A percentile compares a stretch with the other conserved stretches of the same genome.
Conservation (phyloP, 2,797 vertebrate species). For the Yasuhikotakia modesta region DNA sequence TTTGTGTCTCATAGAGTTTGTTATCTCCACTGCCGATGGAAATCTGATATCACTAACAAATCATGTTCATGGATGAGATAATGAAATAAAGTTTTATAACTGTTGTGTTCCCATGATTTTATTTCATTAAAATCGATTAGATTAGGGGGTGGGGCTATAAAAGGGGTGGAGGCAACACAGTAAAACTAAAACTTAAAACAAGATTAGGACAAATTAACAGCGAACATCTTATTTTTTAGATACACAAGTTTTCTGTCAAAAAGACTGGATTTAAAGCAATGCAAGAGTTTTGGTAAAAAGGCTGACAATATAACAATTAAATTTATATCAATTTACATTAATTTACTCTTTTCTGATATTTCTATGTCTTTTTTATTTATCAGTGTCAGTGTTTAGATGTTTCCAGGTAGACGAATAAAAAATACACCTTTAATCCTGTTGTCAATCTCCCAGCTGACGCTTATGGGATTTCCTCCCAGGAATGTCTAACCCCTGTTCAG, state of each 20-base stretch:
- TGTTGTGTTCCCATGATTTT: no score
- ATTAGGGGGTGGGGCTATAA: no score
- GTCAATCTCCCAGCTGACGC: conserved; percentile 64
- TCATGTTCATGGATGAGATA: no score
- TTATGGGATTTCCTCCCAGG: conserved; percentile 56
- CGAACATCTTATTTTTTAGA: background rate
- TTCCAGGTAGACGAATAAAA: conserved; percentile 38
- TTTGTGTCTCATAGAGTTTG: no score
- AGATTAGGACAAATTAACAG: conserved; percentile 5
- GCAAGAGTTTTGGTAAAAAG: conserved; percentile 2
- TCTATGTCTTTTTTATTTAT: conserved; percentile 56
- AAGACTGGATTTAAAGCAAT: conserved; percentile 18
- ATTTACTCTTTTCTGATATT: conserved; percentile 7
- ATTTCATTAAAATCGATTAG: no score
- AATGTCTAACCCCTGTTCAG: conserved; percentile 60
- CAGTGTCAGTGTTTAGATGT: conserved; percentile 34
- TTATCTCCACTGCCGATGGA: no score
- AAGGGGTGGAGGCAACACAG: background rate
- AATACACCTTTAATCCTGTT: conserved; percentile 61
- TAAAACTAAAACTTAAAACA: background rate
- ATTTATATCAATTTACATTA: conserved; percentile 35
- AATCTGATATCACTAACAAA: no score
- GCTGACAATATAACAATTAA: conserved; percentile 42
- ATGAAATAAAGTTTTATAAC: no score
- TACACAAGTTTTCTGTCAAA: background rate